phyloP scores from a whole-genome alignment of 2,888 invertebrate species.

The Mayetiola destructor region DNA sequence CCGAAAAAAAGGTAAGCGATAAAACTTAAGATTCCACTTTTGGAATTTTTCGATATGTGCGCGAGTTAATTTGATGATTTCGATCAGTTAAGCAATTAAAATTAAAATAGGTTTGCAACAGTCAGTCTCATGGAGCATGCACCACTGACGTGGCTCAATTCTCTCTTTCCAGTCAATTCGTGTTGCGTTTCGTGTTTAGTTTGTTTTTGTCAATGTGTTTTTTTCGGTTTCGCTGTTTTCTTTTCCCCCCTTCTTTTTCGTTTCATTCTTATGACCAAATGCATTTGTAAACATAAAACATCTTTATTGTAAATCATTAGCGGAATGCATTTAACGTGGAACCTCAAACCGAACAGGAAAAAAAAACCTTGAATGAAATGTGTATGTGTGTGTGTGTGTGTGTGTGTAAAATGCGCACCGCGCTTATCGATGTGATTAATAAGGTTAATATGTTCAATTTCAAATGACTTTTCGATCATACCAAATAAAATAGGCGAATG shows the following conservation, averaged over 20 bases:
- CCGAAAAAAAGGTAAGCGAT: too few species aligned
- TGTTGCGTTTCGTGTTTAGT: too few species aligned
- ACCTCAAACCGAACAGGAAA: background rate
- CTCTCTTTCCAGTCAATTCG: too few species aligned
- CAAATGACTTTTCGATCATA: too few species aligned
- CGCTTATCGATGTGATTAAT: background rate
- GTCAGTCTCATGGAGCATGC: too few species aligned
- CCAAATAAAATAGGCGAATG: too few species aligned
- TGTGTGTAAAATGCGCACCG: background rate
- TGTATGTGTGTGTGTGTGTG: background rate
- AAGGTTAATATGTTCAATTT: too few species aligned
- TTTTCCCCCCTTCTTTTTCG: background rate
- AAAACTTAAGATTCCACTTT: conserved; percentile 6
- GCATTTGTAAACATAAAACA: conserved; percentile 2
- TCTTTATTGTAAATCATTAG: background rate
- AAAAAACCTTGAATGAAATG: background rate
- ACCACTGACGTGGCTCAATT: too few species aligned
- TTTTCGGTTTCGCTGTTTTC: background rate
- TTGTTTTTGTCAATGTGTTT: too few species aligned
- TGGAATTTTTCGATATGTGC: conserved; percentile 3
- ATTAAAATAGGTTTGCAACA: conserved; percentile 9
- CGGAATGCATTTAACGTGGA: background rate
- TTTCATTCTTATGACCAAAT: background rate
- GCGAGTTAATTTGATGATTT: conserved; percentile 10
- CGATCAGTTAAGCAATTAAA: conserved; percentile 10